Evolutionary conservation across 1,140 invertebrate species (phyloP).

Genomic region (Eufriesea mexicana): DNA sequence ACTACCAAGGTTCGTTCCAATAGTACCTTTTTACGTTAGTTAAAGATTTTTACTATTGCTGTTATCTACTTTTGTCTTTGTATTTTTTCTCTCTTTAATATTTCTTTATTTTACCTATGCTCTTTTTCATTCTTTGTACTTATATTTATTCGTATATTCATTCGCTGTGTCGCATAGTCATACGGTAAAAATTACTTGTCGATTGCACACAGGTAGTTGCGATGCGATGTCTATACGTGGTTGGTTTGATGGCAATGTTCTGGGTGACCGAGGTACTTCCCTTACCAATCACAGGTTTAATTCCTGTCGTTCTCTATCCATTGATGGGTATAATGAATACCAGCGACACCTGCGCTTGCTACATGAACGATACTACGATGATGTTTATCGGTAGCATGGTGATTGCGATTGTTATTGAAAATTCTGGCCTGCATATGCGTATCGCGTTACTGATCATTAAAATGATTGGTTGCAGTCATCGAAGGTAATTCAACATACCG

Average conservation of each 20-base stretch:
- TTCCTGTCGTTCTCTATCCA: constrained; percentile 86
- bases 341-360: constrained; percentile 81
- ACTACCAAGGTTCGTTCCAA: constrained; percentile 46
- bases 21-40: not conserved
- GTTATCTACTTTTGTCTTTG: no score
- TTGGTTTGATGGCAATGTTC: constrained; percentile 85
- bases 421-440: constrained; percentile 85
- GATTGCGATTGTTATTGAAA: constrained; percentile 86
- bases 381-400: constrained; percentile 85
- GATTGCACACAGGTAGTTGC: constrained; percentile 65
- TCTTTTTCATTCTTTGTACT: not conserved
- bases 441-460: constrained; percentile 85
- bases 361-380: constrained; percentile 87
- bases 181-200: not conserved
- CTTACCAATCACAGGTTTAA: constrained; percentile 85
- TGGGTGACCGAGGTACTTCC: constrained; percentile 88
- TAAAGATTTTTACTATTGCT: not conserved
- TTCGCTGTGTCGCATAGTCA: not conserved
- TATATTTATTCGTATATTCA: not conserved
- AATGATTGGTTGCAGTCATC: constrained; percentile 83
- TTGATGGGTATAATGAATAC: constrained; percentile 84
- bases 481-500: constrained; percentile 69
- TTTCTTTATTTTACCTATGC: not conserved
- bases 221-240: constrained; percentile 83
- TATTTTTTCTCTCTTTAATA: not conserved